Conservation (phyloP, 1,140 invertebrate genomes). For the Drosophila pectinifera region DNA sequence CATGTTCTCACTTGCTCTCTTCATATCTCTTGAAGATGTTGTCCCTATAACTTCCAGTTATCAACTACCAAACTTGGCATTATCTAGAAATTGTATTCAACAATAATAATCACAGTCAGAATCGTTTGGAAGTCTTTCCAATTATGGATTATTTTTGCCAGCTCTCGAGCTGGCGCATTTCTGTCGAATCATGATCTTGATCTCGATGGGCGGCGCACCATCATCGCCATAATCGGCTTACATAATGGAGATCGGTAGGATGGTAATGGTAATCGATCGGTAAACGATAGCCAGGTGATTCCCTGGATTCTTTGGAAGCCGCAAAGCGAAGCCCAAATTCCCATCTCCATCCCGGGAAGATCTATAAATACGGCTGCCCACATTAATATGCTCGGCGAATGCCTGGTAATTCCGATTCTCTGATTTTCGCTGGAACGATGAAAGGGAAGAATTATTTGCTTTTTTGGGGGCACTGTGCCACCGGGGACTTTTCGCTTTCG, state of each 20-base stretch:
- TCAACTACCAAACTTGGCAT: no score
- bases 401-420: conserved; percentile 37
- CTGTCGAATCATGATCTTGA: conserved; percentile 37
- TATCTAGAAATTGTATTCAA: not conserved
- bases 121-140: not conserved
- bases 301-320: conserved; percentile 38
- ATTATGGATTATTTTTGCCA: conserved; percentile 6
- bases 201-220: conserved; percentile 1
- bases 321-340: conserved; percentile 3
- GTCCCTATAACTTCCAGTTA: no score
- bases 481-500: conserved; percentile 24
- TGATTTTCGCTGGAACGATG: conserved; percentile 47
- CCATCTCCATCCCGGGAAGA: conserved; percentile 1
- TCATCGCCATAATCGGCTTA: conserved; percentile 39
- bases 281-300: conserved; percentile 40
- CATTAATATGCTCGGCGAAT: conserved; percentile 28
- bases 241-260: conserved; percentile 15
- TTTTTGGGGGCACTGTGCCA: conserved; percentile 6
- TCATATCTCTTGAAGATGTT: not conserved
- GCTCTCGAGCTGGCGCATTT: not conserved
- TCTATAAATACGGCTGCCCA: conserved; percentile 41
- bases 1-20: no score
- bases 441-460: conserved; percentile 28
- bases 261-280: conserved; percentile 12
- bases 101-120: conserved; percentile 2